Evolutionary conservation across 2,797 vertebrate species (phyloP).

Genomic region (Emydoidea blandingii): DNA sequence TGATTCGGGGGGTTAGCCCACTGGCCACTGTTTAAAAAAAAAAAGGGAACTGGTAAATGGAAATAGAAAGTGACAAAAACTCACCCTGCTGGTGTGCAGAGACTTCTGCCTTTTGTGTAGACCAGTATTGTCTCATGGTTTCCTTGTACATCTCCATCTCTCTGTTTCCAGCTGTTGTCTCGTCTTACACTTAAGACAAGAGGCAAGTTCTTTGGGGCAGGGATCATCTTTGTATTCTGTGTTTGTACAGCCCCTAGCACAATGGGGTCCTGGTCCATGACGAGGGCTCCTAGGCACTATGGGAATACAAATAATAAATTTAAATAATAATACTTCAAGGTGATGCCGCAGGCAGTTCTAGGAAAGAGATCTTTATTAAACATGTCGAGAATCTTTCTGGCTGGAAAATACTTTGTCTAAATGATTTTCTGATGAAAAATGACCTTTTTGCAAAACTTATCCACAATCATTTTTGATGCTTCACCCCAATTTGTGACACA

Average conservation of each 20-base stretch:
- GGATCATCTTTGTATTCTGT: background rate
- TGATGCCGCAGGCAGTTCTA: background rate
- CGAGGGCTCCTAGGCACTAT: background rate
- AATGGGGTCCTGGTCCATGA: background rate
- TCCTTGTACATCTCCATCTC: background rate
- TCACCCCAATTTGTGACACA: background rate
- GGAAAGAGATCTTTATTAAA: background rate
- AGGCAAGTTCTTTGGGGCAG: background rate
- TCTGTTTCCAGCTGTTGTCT: background rate
- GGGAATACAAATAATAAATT: background rate
- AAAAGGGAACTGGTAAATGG: background rate
- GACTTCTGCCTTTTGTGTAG: background rate
- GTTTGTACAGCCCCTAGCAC: background rate
- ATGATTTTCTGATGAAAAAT: background rate
- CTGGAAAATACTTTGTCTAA: background rate
- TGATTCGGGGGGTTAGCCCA: background rate
- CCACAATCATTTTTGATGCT: background rate
- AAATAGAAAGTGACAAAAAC: background rate
- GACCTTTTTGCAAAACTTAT: background rate
- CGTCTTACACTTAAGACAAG: background rate
- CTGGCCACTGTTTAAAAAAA: background rate
- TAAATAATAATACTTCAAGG: background rate
- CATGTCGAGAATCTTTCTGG: background rate
- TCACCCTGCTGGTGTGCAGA: background rate
- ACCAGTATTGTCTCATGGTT: background rate